Evolutionary conservation across 2,888 invertebrate genomes (phyloP).

Genomic region (Rhingia campestris): DNA sequence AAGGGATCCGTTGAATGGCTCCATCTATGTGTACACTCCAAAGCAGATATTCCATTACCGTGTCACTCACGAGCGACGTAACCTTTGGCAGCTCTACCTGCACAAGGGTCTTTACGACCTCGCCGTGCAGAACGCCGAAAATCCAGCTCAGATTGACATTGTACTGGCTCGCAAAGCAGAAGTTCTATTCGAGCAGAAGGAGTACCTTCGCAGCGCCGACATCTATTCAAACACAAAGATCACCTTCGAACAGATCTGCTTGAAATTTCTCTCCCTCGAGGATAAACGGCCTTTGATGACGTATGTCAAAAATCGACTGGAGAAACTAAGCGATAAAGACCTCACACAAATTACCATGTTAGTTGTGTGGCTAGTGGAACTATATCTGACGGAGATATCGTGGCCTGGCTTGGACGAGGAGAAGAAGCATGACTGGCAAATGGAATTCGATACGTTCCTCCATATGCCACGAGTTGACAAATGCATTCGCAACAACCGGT

Average conservation of each 20-base stretch:
- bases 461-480: conserved; percentile 88
- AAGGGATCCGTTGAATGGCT: conserved; percentile 90
- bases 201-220: conserved; percentile 92
- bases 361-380: conserved; percentile 96
- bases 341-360: conserved; percentile 95
- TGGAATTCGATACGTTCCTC: conserved; percentile 91
- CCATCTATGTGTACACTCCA: conserved; percentile 94
- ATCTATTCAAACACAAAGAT: conserved; percentile 95
- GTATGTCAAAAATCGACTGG: conserved; percentile 92
- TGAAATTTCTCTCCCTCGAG: conserved; percentile 89
- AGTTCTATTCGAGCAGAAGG: conserved; percentile 89
- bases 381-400: conserved; percentile 95
- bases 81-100: conserved; percentile 94
- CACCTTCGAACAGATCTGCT: conserved; percentile 96
- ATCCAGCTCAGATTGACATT: conserved; percentile 91
- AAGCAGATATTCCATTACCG: conserved; percentile 93
- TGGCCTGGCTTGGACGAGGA: conserved; percentile 76
- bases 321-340: conserved; percentile 87
- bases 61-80: conserved; percentile 91
- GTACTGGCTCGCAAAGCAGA: conserved; percentile 95
- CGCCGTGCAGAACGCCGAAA: conserved; percentile 93
- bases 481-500: conserved; percentile 91
- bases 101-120: conserved; percentile 92
- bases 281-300: conserved; percentile 93
- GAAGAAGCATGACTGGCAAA: conserved; percentile 86